Percentiles rank a stretch among this genome's conserved stretches.
phyloP scores from a whole-genome alignment of 2,888 invertebrate species.

The Machimus rusticus region DNA sequence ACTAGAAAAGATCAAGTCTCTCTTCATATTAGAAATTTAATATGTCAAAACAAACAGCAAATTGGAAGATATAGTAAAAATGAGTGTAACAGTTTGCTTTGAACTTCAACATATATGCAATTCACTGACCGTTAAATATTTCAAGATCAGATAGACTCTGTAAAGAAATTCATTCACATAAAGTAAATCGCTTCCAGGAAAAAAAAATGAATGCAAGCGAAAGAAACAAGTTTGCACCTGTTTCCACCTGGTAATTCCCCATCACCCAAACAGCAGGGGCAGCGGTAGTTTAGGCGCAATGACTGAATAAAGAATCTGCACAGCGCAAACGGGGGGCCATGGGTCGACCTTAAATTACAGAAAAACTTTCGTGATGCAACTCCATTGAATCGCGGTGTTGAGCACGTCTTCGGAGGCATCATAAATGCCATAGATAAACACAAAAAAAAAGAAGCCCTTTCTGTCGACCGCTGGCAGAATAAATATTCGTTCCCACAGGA shows the following conservation, averaged over 20 bases:
- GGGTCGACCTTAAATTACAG: not conserved
- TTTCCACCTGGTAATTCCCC: conserved; percentile 3
- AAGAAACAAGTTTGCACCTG: not conserved
- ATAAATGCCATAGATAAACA: not conserved
- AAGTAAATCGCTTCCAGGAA: not conserved
- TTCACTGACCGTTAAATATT: not conserved
- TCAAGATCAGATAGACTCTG: not conserved
- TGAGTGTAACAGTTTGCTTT: not conserved
- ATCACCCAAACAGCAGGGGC: not conserved
- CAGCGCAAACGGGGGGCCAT: not conserved
- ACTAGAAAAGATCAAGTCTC: too few relatives aligned
- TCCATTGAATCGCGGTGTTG: not conserved
- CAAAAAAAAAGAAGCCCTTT: too few relatives aligned
- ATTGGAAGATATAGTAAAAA: not conserved
- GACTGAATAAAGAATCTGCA: conserved; percentile 20
- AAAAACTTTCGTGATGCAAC: conserved; percentile 15
- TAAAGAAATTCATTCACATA: not conserved
- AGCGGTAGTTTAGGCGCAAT: not conserved
- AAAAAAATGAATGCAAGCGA: not conserved
- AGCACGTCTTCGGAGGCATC: not conserved
- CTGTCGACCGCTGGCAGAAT: not conserved
- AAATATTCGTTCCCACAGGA: not conserved
- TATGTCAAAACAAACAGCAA: not conserved
- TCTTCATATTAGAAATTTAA: too few relatives aligned
- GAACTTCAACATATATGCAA: not conserved